These are phyloP conservation scores for Mesorhabditis spiculigera DNA, from an alignment of 2,888 invertebrate genomes.

Conservation along the genomic window DNA sequence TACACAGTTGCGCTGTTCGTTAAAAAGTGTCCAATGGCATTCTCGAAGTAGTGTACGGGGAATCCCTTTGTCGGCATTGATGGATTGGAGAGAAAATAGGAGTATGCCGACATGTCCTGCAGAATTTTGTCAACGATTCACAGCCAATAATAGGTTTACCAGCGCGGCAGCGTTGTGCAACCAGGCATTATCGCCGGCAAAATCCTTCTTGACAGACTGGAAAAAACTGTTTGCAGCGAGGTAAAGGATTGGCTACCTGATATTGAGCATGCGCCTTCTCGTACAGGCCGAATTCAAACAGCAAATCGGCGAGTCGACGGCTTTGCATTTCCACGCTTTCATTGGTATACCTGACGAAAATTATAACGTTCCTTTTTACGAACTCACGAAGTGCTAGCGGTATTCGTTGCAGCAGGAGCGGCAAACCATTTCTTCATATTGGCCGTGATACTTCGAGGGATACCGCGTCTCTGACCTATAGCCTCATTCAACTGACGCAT, in stretches of 20 bases:
- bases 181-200: conserved; percentile 94
- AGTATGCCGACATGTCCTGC: conserved; percentile 48
- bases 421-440: conserved; percentile 32
- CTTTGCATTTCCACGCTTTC: conserved; percentile 81
- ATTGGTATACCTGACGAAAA: conserved; percentile 56
- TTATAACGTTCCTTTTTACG: background rate
- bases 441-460: conserved; percentile 21
- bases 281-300: conserved; percentile 76
- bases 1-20: background rate
- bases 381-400: conserved; percentile 2
- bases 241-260: conserved; percentile 65
- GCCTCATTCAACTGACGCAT: conserved; percentile 68
- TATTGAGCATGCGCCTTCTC: conserved; percentile 71
- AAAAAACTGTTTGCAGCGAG: background rate
- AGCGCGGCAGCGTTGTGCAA: conserved; percentile 84
- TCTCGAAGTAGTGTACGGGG: conserved; percentile 78
- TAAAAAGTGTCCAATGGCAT: conserved; percentile 67
- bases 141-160: conserved; percentile 40
- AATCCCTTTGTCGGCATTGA: conserved; percentile 72
- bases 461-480: conserved; percentile 68
- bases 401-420: background rate
- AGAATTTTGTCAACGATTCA: background rate
- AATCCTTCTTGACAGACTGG: conserved; percentile 78
- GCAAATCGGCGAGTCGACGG: conserved; percentile 85
- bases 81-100: conserved; percentile 31